Evolutionary conservation across 1,140 invertebrate genomes (phyloP).

Genomic region (Drosophila kohkoa): DNA sequence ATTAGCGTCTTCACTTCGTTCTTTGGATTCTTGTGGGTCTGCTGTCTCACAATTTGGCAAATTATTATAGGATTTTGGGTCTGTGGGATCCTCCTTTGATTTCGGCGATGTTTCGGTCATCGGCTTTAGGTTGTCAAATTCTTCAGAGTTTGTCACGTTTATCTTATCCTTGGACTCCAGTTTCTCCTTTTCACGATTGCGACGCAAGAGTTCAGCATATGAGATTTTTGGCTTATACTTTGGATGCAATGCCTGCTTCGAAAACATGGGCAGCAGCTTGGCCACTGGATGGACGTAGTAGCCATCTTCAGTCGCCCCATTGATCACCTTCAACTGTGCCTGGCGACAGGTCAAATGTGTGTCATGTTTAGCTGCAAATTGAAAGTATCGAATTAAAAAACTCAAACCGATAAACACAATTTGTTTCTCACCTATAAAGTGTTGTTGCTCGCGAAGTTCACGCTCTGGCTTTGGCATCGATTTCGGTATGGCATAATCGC

Average conservation of each 20-base stretch:
- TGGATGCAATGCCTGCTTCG: background rate
- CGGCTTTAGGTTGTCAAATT: no score
- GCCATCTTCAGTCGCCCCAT: constrained; percentile 43
- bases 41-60: background rate
- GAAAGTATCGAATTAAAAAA: background rate
- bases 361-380: constrained; percentile 23
- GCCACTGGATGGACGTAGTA: constrained; percentile 26
- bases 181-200: background rate
- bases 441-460: constrained; percentile 30
- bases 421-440: constrained; percentile 37
- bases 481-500: background rate
- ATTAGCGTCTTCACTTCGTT: no score
- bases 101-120: no score
- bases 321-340: constrained; percentile 30
- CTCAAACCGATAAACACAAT: no score
- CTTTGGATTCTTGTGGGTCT: background rate
- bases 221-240: constrained; percentile 5
- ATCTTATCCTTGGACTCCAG: background rate
- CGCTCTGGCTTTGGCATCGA: constrained; percentile 5
- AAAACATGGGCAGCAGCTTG: background rate
- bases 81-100: no score
- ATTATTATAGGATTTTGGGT: background rate
- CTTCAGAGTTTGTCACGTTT: no score
- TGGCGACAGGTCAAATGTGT: constrained; percentile 9
- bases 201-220: constrained; percentile 24